These are phyloP conservation scores for Leucoraja erinaceus DNA, from an alignment of 2,113 vertebrate genomes.

Conservation along the genomic window DNA sequence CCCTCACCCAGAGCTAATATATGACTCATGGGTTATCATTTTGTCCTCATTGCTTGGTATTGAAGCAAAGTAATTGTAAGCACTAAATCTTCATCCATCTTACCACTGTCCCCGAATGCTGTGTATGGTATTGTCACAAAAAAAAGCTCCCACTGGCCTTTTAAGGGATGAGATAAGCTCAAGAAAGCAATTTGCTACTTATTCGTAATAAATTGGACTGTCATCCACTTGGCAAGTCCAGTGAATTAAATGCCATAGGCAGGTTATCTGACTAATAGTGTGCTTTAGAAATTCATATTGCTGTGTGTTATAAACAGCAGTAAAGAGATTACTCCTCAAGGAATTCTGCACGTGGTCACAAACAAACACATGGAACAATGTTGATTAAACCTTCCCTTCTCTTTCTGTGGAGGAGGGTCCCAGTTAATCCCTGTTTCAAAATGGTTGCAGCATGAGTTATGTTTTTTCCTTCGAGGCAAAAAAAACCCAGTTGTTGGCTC, in stretches of 20 bases:
- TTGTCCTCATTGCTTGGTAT: neutral
- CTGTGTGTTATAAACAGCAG: constrained; percentile 16
- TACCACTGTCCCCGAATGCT: neutral
- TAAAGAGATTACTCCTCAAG: neutral
- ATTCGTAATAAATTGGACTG: constrained; percentile 41
- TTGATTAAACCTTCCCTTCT: neutral
- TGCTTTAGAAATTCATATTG: constrained; percentile 39
- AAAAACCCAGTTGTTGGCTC: neutral
- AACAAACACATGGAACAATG: neutral
- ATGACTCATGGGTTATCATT: neutral
- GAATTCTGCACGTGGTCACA: neutral
- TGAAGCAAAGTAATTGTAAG: neutral
- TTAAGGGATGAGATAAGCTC: constrained; percentile 37
- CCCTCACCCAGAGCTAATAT: neutral
- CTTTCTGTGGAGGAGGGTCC: neutral
- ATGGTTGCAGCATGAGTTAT: neutral
- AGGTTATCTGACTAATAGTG: constrained; percentile 39
- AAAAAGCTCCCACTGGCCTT: neutral
- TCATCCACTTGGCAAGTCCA: constrained; percentile 26
- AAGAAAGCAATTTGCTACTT: constrained; percentile 38
- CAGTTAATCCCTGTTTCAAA: neutral
- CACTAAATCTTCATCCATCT: neutral
- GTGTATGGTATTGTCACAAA: neutral
- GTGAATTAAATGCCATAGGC: constrained; percentile 38
- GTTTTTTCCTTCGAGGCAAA: neutral